These are phyloP conservation scores for Subacronicta megacephala DNA, from an alignment of 2,888 invertebrate genomes.

Conservation along the genomic window DNA sequence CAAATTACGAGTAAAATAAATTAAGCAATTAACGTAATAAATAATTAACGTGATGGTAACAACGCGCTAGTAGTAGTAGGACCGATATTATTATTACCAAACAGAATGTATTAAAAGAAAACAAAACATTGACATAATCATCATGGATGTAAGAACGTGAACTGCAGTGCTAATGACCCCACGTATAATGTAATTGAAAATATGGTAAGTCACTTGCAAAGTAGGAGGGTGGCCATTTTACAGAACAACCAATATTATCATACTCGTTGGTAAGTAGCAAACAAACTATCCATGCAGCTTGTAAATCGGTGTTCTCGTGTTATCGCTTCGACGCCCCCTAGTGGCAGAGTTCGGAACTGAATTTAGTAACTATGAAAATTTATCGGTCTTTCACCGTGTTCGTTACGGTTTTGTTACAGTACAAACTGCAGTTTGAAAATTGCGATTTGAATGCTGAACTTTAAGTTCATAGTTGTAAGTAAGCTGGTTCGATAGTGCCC, in stretches of 20 bases:
- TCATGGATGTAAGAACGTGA: not conserved
- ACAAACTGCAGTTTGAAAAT: constrained; percentile 49
- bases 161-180: not conserved
- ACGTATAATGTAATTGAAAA: constrained; percentile 4
- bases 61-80: too few relatives aligned
- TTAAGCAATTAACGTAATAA: too few relatives aligned
- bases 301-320: constrained; percentile 26
- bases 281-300: constrained; percentile 34
- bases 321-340: constrained; percentile 44
- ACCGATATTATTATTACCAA: not conserved
- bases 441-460: constrained; percentile 47
- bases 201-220: constrained; percentile 3
- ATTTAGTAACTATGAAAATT: constrained; percentile 68
- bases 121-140: not conserved
- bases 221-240: constrained; percentile 31
- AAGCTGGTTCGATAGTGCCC: constrained; percentile 1
- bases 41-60: too few relatives aligned
- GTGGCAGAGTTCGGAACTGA: constrained; percentile 66
- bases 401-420: constrained; percentile 35
- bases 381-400: constrained; percentile 53
- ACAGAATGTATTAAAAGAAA: not conserved
- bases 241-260: constrained; percentile 41
- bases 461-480: constrained; percentile 20
- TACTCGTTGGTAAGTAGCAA: constrained; percentile 37
- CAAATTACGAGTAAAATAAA: too few relatives aligned